These are phyloP conservation scores for Glyphotaelius pellucidus DNA, from an alignment of 2,888 invertebrate genomes.

Conservation along the genomic window DNA sequence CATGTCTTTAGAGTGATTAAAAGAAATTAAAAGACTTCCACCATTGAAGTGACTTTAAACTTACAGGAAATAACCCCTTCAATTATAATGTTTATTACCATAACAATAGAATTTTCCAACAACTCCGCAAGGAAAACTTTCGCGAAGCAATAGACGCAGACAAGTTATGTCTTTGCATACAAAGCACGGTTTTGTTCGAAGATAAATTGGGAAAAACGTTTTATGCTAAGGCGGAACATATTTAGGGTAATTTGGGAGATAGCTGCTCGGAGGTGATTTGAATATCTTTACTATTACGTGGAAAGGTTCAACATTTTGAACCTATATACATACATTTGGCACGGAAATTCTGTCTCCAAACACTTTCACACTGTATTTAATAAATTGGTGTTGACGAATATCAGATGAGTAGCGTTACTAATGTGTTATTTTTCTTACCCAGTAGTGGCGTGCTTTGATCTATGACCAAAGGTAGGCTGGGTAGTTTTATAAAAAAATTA, in stretches of 20 bases:
- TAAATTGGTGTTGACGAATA: no score
- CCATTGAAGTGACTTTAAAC: not conserved
- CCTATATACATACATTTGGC: not conserved
- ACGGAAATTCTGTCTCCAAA: not conserved
- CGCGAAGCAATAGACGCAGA: not conserved
- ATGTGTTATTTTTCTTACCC: no score
- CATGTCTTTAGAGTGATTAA: not conserved
- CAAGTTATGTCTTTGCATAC: not conserved
- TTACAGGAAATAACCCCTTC: not conserved
- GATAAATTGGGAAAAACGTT: constrained; percentile 2
- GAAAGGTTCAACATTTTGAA: not conserved
- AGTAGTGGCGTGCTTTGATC: no score
- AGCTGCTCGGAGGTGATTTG: not conserved
- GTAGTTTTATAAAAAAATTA: no score
- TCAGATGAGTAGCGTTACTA: no score
- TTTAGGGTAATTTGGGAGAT: not conserved
- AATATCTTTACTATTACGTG: not conserved
- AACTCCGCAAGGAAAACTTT: not conserved
- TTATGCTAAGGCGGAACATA: not conserved
- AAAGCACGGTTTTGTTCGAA: constrained; percentile 2
- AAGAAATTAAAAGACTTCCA: not conserved
- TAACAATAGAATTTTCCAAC: constrained; percentile 15
- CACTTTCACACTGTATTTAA: not conserved
- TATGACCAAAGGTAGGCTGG: no score
- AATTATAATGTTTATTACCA: not conserved